A percentile compares a stretch with the other conserved stretches of the same genome.
These are phyloP conservation scores for Silurus meridionalis DNA, from an alignment of 2,113 vertebrate genomes.

Conservation along the genomic window DNA sequence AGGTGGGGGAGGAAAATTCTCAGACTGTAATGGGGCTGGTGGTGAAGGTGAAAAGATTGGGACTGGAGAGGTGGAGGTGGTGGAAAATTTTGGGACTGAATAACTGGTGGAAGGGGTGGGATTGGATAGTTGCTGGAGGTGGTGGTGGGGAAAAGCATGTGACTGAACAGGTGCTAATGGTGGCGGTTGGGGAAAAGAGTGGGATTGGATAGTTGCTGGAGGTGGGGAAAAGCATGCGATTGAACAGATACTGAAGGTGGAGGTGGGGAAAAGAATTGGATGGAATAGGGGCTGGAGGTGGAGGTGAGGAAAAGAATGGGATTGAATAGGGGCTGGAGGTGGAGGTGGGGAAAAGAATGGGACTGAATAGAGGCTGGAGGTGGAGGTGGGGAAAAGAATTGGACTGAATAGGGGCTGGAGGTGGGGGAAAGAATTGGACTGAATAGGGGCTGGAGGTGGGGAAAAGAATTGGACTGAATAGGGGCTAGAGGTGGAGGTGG, in stretches of 20 bases:
- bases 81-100: background rate
- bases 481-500: conserved; percentile 56
- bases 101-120: background rate
- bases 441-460: conserved; percentile 63
- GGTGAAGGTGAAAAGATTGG: conserved; percentile 58
- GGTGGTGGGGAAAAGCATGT: conserved; percentile 53
- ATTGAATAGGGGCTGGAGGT: conserved; percentile 6
- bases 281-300: conserved; percentile 47
- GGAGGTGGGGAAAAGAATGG: conserved; percentile 67
- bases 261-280: conserved; percentile 70
- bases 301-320: background rate
- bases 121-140: background rate
- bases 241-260: conserved; percentile 67
- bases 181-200: conserved; percentile 66
- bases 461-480: conserved; percentile 5
- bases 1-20: conserved; percentile 71
- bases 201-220: conserved; percentile 67
- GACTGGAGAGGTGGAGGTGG: conserved; percentile 58
- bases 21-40: conserved; percentile 72
- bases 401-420: conserved; percentile 59
- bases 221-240: conserved; percentile 72
- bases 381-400: conserved; percentile 69
- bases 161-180: conserved; percentile 55
- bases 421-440: background rate
- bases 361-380: conserved; percentile 60